Evolutionary conservation across 2,113 vertebrate species (phyloP).

Genomic region (Sialia sialis): DNA sequence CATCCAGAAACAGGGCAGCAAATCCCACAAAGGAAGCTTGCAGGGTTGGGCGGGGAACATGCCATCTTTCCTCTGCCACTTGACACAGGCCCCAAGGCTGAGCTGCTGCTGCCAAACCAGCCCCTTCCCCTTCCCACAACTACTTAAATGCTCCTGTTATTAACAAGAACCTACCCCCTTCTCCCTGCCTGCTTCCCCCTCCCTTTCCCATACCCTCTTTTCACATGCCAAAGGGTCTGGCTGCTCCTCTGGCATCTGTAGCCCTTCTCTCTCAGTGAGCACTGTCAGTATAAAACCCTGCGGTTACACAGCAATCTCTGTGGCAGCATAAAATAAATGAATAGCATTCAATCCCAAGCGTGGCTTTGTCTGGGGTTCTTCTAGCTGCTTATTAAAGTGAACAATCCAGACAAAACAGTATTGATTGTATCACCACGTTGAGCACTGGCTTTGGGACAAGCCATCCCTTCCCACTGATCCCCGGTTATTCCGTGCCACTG

Average conservation of each 20-base stretch:
- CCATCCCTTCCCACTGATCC: neutral
- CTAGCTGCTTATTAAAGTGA: slow-evolving; percentile 30
- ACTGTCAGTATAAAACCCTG: slow-evolving; percentile 44
- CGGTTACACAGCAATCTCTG: slow-evolving; percentile 19
- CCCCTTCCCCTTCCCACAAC: neutral
- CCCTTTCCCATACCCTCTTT: slow-evolving; percentile 38
- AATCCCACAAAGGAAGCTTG: neutral
- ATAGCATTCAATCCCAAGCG: slow-evolving; percentile 31
- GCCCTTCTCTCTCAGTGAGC: neutral
- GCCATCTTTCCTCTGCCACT: neutral
- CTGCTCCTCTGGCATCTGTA: slow-evolving; percentile 42
- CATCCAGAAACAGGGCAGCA: neutral
- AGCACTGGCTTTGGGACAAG: neutral
- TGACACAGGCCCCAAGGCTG: neutral
- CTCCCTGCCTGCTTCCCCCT: neutral
- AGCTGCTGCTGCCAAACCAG: neutral
- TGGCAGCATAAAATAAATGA: slow-evolving; percentile 45
- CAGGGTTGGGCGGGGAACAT: neutral
- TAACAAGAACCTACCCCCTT: neutral
- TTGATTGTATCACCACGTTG: neutral
- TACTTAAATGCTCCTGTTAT: slow-evolving; percentile 39
- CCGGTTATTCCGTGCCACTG: neutral
- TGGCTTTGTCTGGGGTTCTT: slow-evolving; percentile 43
- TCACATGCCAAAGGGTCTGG: slow-evolving; percentile 28
- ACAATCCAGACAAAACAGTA: slow-evolving; percentile 52